Evolutionary conservation across 2,888 invertebrate genomes (phyloP).

Genomic region (Trisateles emortualis): DNA sequence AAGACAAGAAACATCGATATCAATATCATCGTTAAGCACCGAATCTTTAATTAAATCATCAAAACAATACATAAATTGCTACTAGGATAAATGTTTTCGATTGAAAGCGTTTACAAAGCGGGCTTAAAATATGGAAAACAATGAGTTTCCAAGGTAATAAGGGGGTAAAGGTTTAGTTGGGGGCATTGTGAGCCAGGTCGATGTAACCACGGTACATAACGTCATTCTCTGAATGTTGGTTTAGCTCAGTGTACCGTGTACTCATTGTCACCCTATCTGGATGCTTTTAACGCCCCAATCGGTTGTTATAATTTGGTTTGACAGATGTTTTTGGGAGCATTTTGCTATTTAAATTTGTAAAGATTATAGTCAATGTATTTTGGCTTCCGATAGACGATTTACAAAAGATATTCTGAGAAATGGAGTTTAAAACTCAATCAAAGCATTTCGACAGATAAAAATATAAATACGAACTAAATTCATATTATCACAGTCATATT

Average conservation of each 20-base stretch:
- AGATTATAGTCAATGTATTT: conserved; percentile 28
- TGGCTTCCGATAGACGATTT: conserved; percentile 8
- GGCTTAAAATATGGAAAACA: conserved; percentile 82
- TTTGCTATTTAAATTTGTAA: conserved; percentile 2
- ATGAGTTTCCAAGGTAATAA: conserved; percentile 80
- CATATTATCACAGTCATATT: too few relatives aligned
- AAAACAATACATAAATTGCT: conserved; percentile 56
- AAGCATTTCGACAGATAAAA: too few relatives aligned
- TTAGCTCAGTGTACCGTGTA: conserved; percentile 73
- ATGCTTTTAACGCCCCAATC: conserved; percentile 71
- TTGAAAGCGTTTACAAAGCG: conserved; percentile 59
- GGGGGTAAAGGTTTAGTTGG: conserved; percentile 72
- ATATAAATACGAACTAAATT: too few relatives aligned
- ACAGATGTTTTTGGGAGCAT: conserved; percentile 67
- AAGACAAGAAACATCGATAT: conserved; percentile 16
- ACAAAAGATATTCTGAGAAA: neutral
- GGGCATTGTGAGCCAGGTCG: conserved; percentile 52
- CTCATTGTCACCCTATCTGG: conserved; percentile 72
- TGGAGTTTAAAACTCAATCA: too few relatives aligned
- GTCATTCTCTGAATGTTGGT: conserved; percentile 68
- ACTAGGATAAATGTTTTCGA: conserved; percentile 59
- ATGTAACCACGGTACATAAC: conserved; percentile 67
- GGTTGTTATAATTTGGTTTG: conserved; percentile 65
- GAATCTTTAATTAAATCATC: conserved; percentile 56
- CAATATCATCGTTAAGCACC: conserved; percentile 26